Evolutionary conservation across 2,797 vertebrate genomes (phyloP).

Genomic region (Pelodytes ibericus): DNA sequence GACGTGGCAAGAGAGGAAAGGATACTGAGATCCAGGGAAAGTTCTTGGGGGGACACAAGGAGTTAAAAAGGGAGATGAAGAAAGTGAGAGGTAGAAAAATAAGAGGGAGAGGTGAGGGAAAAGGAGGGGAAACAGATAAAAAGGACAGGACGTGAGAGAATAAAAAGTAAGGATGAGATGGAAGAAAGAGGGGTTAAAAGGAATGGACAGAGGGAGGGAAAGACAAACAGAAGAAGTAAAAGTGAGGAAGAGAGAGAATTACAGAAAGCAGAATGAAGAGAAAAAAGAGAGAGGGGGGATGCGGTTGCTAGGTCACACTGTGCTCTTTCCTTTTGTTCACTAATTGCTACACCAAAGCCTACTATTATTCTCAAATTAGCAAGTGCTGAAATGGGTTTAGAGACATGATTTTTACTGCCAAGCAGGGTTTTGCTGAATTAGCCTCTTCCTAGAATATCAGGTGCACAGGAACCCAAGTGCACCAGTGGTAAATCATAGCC

Average conservation of each 20-base stretch:
- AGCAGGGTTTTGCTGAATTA: constrained; percentile 54
- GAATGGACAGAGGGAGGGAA: neutral
- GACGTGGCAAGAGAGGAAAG: neutral
- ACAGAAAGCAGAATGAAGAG: too few species aligned
- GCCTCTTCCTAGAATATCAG: constrained; percentile 18
- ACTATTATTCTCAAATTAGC: constrained; percentile 58
- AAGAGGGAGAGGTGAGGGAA: too few species aligned
- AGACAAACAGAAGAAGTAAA: neutral
- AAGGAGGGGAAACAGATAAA: too few species aligned
- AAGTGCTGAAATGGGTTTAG: constrained; percentile 55
- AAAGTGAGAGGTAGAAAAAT: neutral
- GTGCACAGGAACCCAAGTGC: constrained; percentile 20
- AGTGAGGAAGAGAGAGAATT: constrained; percentile 26
- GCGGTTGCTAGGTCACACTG: constrained; percentile 60
- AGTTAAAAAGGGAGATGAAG: constrained; percentile 29
- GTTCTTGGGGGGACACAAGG: neutral
- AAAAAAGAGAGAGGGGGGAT: too few species aligned
- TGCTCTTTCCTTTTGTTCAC: constrained; percentile 62
- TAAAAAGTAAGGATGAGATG: too few species aligned
- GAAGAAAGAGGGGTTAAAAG: too few species aligned
- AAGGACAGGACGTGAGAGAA: too few species aligned
- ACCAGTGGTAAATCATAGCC: neutral
- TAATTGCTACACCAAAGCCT: constrained; percentile 64
- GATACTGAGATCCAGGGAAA: neutral
- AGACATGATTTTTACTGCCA: constrained; percentile 56